A percentile compares a stretch with the other conserved stretches of the same genome.
These are phyloP conservation scores for Acanthosepion pharaonis DNA, from an alignment of 2,888 invertebrate genomes.

Conservation along the genomic window DNA sequence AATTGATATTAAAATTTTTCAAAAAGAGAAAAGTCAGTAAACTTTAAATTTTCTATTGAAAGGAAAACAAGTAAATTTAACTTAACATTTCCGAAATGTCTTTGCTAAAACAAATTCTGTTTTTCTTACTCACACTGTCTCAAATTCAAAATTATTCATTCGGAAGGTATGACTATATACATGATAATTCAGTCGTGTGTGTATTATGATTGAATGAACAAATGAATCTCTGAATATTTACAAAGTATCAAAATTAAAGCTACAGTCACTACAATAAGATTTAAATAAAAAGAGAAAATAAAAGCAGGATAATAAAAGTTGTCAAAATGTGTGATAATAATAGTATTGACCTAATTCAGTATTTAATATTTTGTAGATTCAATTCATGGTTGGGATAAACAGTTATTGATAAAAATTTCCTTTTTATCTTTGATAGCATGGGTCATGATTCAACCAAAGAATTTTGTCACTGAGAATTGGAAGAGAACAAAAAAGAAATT, in stretches of 20 bases:
- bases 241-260: background rate
- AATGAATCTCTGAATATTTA: background rate
- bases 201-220: background rate
- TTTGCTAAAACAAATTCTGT: too few species aligned
- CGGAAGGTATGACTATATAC: too few species aligned
- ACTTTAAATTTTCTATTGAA: too few species aligned
- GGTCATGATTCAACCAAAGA: constrained; percentile 8
- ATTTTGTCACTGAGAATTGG: constrained; percentile 4
- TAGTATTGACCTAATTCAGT: background rate
- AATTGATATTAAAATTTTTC: too few species aligned
- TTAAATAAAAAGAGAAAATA: background rate
- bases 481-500: background rate
- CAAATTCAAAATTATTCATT: too few species aligned
- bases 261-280: background rate
- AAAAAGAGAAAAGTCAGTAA: too few species aligned
- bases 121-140: too few species aligned
- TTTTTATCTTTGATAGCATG: constrained; percentile 33
- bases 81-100: too few species aligned
- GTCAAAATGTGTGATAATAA: constrained; percentile 6
- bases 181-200: background rate
- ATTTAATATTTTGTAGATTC: background rate
- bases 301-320: background rate
- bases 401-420: background rate
- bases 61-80: too few species aligned
- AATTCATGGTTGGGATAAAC: background rate